A percentile compares a stretch with the other conserved stretches of the same genome.
Conservation (phyloP, 2,888 invertebrate genomes). For the Pegoplata infirma region DNA sequence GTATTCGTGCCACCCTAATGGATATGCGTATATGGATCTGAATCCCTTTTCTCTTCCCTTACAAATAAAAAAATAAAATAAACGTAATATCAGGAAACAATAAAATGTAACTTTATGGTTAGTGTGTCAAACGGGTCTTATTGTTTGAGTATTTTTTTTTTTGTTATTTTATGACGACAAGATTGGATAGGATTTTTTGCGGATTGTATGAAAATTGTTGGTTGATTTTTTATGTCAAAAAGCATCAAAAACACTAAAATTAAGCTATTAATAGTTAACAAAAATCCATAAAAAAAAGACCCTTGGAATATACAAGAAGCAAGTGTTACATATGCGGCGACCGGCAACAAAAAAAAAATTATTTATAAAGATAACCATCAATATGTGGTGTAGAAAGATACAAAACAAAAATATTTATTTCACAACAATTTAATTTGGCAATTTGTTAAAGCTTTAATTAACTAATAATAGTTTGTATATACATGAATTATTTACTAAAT, state of each 20-base stretch:
- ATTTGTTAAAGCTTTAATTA: constrained; percentile 31
- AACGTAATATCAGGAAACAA: constrained; percentile 39
- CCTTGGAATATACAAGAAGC: constrained; percentile 1
- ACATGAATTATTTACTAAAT: constrained; percentile 1
- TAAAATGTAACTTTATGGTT: constrained; percentile 43
- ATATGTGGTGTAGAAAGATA: neutral
- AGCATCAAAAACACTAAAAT: constrained; percentile 25
- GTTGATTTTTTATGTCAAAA: constrained; percentile 12
- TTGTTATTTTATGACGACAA: neutral
- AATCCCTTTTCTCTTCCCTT: neutral
- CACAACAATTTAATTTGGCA: constrained; percentile 7
- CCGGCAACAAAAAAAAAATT: neutral
- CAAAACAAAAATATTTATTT: neutral
- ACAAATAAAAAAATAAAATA: constrained; percentile 39
- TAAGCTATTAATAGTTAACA: constrained; percentile 43
- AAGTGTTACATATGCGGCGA: neutral
- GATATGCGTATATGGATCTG: too few species aligned
- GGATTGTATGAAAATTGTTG: neutral
- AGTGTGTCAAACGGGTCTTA: constrained; percentile 18
- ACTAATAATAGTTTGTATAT: constrained; percentile 4
- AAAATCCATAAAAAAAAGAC: constrained; percentile 24
- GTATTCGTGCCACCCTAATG: too few species aligned
- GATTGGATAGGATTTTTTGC: neutral
- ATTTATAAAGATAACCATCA: constrained; percentile 23
- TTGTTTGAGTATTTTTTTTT: neutral